Evolutionary conservation across 2,888 invertebrate species (phyloP), one percentile per base, ranked within the genome.

Genomic region (Microplitis deprimator): DNA sequence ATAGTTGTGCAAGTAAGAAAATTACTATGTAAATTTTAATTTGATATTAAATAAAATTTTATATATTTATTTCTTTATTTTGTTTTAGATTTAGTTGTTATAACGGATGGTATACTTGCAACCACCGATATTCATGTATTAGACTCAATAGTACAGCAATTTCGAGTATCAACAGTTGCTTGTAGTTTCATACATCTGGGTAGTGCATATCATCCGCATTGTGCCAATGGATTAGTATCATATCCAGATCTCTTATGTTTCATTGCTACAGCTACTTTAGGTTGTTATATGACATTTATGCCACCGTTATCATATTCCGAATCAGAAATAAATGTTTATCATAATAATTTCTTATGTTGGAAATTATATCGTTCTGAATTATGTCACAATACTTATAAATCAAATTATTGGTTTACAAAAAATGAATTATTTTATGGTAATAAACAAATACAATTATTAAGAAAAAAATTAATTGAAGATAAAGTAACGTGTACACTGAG

Each of bases 121-220:
- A 92, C 94, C 81, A 94, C 95, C 4, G 95, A 95, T 87, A 92
- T 93, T n/a, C 92, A 92, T 83, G 92, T 94, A 80, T 91, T 95
- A 87, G 95, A 96, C 85, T 92, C 93, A 5, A 90, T 95, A 40
- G 90, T 96, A 80, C 92, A 93, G 79, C 95, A 95, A 87, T 90
- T 96, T 74, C 92, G 95, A 81, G 93, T 93, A 83, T 93, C 93
- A 85, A 94, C 94, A 64, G 93, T 95, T 77, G 92, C 94, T 8
- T 94, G 95, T 83, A 95, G 95, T 71, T 95, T 96, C 89, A 90
- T 96, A 79, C 94, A 94, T 88, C 92, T 95, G 20, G 94, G 94
- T 65, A 92, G 92, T 81, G 89, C 91, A 62, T 93, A 93, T 87
- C 93, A 94, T 87, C 94, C 94, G 3, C 92, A 93, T 83, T 92